Evolutionary conservation across 2,888 invertebrate genomes (phyloP).

Genomic region (Dermolepida albohirtum): DNA sequence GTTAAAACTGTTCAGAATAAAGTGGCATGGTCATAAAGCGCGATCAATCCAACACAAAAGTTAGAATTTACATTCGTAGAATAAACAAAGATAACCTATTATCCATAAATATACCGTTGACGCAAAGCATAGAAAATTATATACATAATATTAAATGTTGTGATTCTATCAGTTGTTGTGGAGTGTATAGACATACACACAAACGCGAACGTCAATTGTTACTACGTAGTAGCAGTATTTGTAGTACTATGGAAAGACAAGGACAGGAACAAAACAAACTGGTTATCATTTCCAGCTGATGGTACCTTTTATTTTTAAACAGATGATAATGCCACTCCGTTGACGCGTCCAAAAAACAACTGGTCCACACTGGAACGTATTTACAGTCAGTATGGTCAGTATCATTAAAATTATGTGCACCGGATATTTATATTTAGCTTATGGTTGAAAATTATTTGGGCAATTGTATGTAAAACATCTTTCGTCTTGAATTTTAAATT

Average conservation of each 20-base stretch:
- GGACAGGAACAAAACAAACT: constrained; percentile 60
- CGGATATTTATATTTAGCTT: constrained; percentile 35
- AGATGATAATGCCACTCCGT: constrained; percentile 20
- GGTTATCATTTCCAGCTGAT: constrained; percentile 65
- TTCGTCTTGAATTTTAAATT: too few relatives aligned
- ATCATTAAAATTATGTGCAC: constrained; percentile 41
- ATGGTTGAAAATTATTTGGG: constrained; percentile 21
- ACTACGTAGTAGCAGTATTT: constrained; percentile 63
- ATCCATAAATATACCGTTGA: too few relatives aligned
- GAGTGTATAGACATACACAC: constrained; percentile 32
- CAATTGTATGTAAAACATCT: constrained; percentile 14
- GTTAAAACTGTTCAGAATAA: too few relatives aligned
- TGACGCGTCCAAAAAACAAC: constrained; percentile 48
- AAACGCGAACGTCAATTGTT: constrained; percentile 60
- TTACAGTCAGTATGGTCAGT: constrained; percentile 57
- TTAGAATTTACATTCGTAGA: too few relatives aligned
- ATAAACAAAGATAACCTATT: too few relatives aligned
- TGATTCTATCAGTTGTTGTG: constrained; percentile 33
- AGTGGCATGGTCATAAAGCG: too few relatives aligned
- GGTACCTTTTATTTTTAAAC: constrained; percentile 62
- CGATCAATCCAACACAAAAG: too few relatives aligned
- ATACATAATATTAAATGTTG: too few relatives aligned
- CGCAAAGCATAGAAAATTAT: too few relatives aligned
- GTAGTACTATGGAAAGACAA: constrained; percentile 62
- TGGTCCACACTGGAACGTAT: constrained; percentile 56